Evolutionary conservation across 2,113 vertebrate species (phyloP), one percentile per base, ranked within the genome.

Genomic region (Percina caprodes): DNA sequence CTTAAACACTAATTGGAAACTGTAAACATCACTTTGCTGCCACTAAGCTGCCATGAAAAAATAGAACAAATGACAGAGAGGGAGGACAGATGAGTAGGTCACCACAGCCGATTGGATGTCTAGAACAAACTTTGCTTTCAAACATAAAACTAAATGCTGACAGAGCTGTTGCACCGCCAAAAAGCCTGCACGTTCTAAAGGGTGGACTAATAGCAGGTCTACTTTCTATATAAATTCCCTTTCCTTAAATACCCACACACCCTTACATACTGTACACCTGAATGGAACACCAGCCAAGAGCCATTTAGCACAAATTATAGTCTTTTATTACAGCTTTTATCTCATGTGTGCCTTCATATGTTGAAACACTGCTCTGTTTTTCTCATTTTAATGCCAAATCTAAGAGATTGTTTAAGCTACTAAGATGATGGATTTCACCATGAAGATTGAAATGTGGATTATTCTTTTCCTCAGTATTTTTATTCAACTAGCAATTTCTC

Each of bases 131-230:
- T 46, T 30, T 2, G 21, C 59, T 62, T 68, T 74, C 14, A 75
- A 82, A 77, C 70, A 72, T 12, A 63, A 85, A 85, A 76, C 52
- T 66, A 68, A 67, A 85, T 79, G 87, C 86, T 91, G 90, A 89
- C 77, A 54, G 19, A 61, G 71, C 39, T 18, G 74, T 81, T 85
- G 77, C 75, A 65, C 75, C 54, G 66, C 79, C 87, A 83, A 76
- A 79, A 82, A 59, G 77, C 77, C 77, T 80, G 49, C 61, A 35
- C 84, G 87, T 70, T 84, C 78, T 90, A 85, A 73, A 84, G 63
- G 72, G 86, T 68, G 77, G 70, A 89, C 86, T 94, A 95, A 94
- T 92, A 87, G 87, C 82, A 94, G 85, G 88, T 89, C 92, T 93
- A 73, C 87, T 88, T 90, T 91, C 89, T 86, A 88, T 87, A 90